These are phyloP conservation scores for Gnathonemus echidnorhynchus DNA, from an alignment of 2,113 vertebrate species.

Conservation along the genomic window DNA sequence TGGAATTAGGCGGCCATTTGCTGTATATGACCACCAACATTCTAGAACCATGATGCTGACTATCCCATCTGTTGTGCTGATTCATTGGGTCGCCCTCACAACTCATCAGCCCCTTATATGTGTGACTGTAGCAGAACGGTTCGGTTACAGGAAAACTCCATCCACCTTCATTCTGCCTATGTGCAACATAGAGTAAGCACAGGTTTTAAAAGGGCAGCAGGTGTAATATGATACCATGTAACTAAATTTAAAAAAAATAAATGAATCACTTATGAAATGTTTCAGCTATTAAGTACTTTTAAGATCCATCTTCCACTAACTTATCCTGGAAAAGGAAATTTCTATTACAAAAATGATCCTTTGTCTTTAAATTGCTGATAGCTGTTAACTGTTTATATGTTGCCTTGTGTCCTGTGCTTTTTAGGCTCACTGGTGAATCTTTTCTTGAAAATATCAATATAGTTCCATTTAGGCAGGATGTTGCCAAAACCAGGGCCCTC, in stretches of 20 bases:
- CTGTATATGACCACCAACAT: constrained; percentile 31
- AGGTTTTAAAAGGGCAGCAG: not conserved
- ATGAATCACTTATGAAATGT: not conserved
- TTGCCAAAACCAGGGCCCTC: not conserved
- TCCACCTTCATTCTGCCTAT: not conserved
- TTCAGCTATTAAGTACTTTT: not conserved
- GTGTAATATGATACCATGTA: not conserved
- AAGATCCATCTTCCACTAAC: not conserved
- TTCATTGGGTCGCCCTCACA: constrained; percentile 42
- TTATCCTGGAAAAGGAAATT: not conserved
- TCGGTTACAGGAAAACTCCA: not conserved
- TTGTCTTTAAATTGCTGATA: not conserved
- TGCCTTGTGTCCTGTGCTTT: not conserved
- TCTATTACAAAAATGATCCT: not conserved
- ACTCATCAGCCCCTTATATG: constrained; percentile 38
- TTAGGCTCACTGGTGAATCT: not conserved
- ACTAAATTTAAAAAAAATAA: not conserved
- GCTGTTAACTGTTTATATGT: not conserved
- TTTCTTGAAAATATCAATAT: not conserved
- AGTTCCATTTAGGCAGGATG: not conserved
- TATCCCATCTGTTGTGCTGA: constrained; percentile 19
- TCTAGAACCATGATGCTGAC: not conserved
- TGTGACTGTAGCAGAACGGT: constrained; percentile 12
- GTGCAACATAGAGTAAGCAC: not conserved
- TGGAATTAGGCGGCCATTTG: constrained; percentile 39